A percentile compares a stretch with the other conserved stretches of the same genome.
Evolutionary conservation across 2,113 vertebrate genomes (phyloP).

Genomic region (Poeciliopsis prolifica): DNA sequence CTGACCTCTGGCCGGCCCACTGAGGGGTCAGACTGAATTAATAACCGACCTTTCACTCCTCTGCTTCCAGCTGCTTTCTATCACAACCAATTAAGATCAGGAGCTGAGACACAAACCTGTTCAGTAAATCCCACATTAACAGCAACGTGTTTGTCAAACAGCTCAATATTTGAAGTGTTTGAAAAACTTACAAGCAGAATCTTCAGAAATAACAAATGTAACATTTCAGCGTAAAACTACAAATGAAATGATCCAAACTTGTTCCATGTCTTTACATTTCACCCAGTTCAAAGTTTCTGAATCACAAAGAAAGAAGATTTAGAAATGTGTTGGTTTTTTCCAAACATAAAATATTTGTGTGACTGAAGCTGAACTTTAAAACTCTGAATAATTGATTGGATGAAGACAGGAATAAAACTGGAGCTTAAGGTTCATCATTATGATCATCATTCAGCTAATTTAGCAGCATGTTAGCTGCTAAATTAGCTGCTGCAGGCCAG

Average conservation of each 20-base stretch:
- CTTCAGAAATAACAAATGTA: neutral
- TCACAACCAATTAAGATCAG: neutral
- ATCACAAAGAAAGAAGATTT: neutral
- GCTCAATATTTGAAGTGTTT: too few relatives aligned
- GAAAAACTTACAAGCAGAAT: too few relatives aligned
- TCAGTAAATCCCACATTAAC: too few relatives aligned
- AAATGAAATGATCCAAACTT: neutral
- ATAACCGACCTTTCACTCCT: slow-evolving; percentile 24
- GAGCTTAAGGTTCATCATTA: neutral
- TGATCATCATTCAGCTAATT: neutral
- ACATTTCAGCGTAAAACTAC: too few relatives aligned
- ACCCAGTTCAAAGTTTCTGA: neutral
- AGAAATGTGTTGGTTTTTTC: neutral
- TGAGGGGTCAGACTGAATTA: slow-evolving; percentile 33
- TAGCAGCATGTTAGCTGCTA: neutral
- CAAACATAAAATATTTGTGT: neutral
- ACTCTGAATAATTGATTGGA: neutral
- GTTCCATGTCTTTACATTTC: too few relatives aligned
- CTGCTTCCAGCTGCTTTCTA: neutral
- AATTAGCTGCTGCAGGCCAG: too few relatives aligned
- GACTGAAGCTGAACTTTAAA: neutral
- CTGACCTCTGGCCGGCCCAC: slow-evolving; percentile 41
- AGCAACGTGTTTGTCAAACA: neutral
- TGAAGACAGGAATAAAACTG: neutral
- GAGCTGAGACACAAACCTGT: neutral